These are phyloP conservation scores for Hetaerina titia DNA, from an alignment of 2,888 invertebrate genomes.

Conservation along the genomic window DNA sequence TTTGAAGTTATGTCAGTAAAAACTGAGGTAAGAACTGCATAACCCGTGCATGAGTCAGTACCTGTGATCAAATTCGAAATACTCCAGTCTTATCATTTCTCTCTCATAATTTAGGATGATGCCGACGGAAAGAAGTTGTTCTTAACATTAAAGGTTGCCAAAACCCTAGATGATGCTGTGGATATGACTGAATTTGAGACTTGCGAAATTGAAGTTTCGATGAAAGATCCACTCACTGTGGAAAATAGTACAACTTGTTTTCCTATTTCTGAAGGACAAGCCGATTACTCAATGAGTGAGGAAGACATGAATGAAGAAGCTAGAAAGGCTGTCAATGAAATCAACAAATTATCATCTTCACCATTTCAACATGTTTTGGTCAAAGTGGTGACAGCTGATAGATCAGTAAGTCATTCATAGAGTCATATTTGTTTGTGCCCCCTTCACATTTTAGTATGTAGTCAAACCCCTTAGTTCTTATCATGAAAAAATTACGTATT, in stretches of 20 bases:
- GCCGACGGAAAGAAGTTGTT: constrained; percentile 68
- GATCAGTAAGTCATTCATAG: constrained; percentile 62
- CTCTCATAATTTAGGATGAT: constrained; percentile 38
- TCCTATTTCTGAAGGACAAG: constrained; percentile 55
- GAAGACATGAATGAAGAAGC: constrained; percentile 69
- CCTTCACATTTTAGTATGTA: too few species aligned
- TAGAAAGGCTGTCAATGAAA: constrained; percentile 67
- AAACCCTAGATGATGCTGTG: constrained; percentile 68
- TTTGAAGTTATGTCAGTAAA: constrained; percentile 70
- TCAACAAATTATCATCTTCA: constrained; percentile 68
- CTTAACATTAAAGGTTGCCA: constrained; percentile 69
- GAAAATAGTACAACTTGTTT: constrained; percentile 67
- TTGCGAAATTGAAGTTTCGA: constrained; percentile 70
- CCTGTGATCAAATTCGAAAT: background rate
- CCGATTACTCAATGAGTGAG: constrained; percentile 62
- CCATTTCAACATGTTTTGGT: constrained; percentile 67
- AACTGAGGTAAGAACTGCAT: constrained; percentile 66
- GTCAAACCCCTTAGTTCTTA: too few species aligned
- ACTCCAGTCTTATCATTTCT: background rate
- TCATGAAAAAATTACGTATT: too few species aligned
- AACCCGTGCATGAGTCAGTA: background rate
- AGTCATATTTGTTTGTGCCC: background rate
- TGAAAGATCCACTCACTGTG: constrained; percentile 61
- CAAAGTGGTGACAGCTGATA: constrained; percentile 69
- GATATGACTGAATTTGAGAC: constrained; percentile 69